phyloP scores from a whole-genome alignment of 2,113 vertebrate species.

The Dipodomys stephensi region DNA sequence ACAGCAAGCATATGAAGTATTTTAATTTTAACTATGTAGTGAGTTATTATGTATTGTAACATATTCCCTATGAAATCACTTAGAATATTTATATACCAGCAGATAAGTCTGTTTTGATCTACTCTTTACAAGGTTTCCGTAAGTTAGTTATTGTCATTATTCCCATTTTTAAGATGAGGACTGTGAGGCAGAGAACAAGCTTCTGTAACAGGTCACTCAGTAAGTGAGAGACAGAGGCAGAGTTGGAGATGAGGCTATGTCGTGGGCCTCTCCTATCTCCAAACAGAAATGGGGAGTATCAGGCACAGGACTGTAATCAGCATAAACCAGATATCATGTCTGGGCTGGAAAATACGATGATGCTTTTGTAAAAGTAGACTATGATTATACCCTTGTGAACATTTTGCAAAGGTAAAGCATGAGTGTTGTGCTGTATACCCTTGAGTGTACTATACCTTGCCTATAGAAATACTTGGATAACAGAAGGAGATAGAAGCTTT shows the following conservation, averaged over 20 bases:
- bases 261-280: not conserved
- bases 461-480: not conserved
- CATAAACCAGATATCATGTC: not conserved
- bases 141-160: not conserved
- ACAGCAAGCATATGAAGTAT: not conserved
- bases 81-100: not conserved
- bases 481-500: not conserved
- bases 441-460: too few relatives aligned
- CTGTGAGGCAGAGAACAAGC: not conserved
- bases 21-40: not conserved
- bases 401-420: not conserved
- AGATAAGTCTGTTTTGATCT: not conserved
- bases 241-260: not conserved
- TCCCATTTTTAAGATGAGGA: not conserved
- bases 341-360: not conserved
- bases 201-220: not conserved
- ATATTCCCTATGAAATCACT: not conserved
- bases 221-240: too few relatives aligned
- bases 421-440: too few relatives aligned
- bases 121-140: not conserved
- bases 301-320: not conserved
- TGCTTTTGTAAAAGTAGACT: not conserved
- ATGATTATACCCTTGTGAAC: not conserved
- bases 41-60: not conserved
- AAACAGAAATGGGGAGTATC: not conserved